Base-by-base conservation (phyloP, 2,113 vertebrate species). In the Macrotis lagotis region DNA sequence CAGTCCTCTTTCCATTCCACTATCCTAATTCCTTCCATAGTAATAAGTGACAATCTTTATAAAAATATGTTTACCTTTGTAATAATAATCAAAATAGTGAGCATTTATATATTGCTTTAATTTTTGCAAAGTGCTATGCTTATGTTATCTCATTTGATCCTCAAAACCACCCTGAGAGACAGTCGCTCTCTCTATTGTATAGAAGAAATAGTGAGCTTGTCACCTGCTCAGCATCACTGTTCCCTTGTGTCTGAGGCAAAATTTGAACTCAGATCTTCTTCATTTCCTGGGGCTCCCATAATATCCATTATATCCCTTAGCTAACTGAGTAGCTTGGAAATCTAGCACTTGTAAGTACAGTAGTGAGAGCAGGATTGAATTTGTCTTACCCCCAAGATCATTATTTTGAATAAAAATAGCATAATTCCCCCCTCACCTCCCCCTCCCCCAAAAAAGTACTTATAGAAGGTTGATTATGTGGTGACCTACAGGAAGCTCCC, bases 401-500 rank as follows among this genome's bases (percentile, higher is more conserved):
- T 50, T 59, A 14, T 89, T 96, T 47, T 91, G 55, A 94, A 94
- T 94, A 95, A 91, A 94, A 96, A 50, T 12, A 66, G 89, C 50
- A 94, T 92, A n/a, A n/a, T n/a, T n/a, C n/a, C n/a, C n/a, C n/a
- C n/a, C n/a, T n/a, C n/a, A n/a, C n/a, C n/a, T n/a, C n/a, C n/a
- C n/a, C n/a, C n/a, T n/a, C n/a, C n/a, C n/a, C n/a, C n/a, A n/a
- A n/a, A n/a, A n/a, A n/a, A n/a, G 91, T 28, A 47, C 88, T 91
- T 49, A 26, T 48, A 44, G 88, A 83, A 47, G 55, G 50, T 91
- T 90, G 9, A 52, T 83, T 88, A 25, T 90, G 91, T 94, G 90
- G 90, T 31, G 66, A 92, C 90, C 91, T 47, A 19, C 50, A 96
- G 97, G 97, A 97, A 97, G 97, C 90, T 97, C 97, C 95, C 96